Conservation (phyloP, 2,797 vertebrate genomes). For the Crypturellus tataupa region DNA sequence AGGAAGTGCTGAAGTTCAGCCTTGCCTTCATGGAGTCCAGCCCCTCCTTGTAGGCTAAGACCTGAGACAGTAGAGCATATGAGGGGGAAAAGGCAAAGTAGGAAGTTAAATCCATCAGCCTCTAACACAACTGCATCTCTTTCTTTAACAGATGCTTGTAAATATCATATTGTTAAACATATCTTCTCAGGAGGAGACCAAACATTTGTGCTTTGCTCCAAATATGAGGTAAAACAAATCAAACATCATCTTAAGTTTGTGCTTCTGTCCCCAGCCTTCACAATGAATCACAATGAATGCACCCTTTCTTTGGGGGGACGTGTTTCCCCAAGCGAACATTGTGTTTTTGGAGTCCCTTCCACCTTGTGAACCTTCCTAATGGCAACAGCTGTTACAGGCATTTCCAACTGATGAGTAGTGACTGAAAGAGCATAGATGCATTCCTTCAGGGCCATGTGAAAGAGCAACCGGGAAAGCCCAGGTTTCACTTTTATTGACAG, state of each 20-base stretch:
- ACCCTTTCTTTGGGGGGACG: background rate
- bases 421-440: background rate
- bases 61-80: background rate
- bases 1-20: background rate
- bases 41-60: background rate
- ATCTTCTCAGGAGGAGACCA: constrained; percentile 96
- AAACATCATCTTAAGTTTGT: background rate
- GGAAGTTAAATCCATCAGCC: background rate
- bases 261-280: background rate
- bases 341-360: background rate
- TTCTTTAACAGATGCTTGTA: constrained; percentile 80
- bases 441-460: background rate
- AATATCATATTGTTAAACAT: constrained; percentile 87
- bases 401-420: background rate
- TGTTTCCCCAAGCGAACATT: background rate
- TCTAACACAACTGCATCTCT: background rate
- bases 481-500: background rate
- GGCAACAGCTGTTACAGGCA: background rate
- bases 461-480: background rate
- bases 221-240: constrained; percentile 84
- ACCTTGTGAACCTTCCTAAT: background rate
- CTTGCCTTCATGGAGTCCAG: background rate
- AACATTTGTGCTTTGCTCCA: constrained; percentile 91
- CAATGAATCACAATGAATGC: background rate
- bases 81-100: background rate